These are phyloP conservation scores for Paramisgurnus dabryanus DNA, from an alignment of 2,113 vertebrate species.

Conservation along the genomic window DNA sequence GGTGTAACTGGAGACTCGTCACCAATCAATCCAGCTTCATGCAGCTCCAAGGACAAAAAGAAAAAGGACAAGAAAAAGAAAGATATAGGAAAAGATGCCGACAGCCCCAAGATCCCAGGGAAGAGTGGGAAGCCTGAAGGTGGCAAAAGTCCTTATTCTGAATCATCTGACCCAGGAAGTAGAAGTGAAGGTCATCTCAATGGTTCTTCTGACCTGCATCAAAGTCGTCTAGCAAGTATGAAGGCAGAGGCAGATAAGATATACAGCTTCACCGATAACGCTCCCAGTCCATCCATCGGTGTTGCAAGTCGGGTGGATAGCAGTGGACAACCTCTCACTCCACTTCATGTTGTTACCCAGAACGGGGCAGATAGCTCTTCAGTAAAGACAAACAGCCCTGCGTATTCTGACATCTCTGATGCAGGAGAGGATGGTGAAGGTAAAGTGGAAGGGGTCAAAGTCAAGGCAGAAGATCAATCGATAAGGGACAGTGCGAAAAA, in stretches of 20 bases:
- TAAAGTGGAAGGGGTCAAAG: conserved; percentile 85
- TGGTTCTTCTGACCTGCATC: conserved; percentile 90
- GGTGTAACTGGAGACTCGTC: conserved; percentile 89
- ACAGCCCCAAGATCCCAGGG: conserved; percentile 86
- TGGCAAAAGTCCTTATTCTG: conserved; percentile 90
- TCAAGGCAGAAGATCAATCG: conserved; percentile 85
- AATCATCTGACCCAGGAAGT: conserved; percentile 78
- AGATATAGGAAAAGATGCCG: conserved; percentile 83
- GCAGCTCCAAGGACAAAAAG: conserved; percentile 95
- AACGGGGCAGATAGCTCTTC: conserved; percentile 94
- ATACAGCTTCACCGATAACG: conserved; percentile 97
- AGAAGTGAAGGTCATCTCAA: conserved; percentile 92
- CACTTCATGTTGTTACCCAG: conserved; percentile 87
- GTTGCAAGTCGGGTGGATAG: conserved; percentile 88
- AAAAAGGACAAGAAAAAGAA: conserved; percentile 99
- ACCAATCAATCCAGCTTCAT: conserved; percentile 81
- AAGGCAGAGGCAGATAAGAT: conserved; percentile 98
- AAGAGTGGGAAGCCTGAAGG: conserved; percentile 88
- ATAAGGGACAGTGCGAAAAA: conserved; percentile 94
- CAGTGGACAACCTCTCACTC: conserved; percentile 85
- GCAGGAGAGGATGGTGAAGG: conserved; percentile 96
- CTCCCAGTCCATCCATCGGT: conserved; percentile 94
- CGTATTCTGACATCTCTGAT: conserved; percentile 97
- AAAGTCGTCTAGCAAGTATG: conserved; percentile 96
- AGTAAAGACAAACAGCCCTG: conserved; percentile 94